phyloP scores from a whole-genome alignment of 2,797 vertebrate genomes.

The Oreortyx pictus region DNA sequence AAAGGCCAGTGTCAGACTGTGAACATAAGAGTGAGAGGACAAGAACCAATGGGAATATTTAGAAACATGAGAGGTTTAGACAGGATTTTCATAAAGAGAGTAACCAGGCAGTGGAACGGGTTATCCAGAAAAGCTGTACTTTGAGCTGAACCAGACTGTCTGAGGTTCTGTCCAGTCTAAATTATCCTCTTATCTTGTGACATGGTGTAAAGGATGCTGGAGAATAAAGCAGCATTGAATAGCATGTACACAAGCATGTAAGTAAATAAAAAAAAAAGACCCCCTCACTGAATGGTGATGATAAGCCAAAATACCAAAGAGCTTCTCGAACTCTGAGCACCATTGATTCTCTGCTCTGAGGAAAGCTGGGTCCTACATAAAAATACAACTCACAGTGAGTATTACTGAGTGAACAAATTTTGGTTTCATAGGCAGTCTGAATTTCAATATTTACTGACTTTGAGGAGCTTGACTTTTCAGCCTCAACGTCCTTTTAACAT shows the following conservation, averaged over 20 bases:
- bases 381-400: background rate
- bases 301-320: background rate
- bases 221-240: background rate
- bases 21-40: background rate
- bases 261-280: background rate
- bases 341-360: background rate
- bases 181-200: background rate
- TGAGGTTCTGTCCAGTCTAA: background rate
- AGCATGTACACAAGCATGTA: background rate
- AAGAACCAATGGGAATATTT: background rate
- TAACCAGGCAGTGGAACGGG: background rate
- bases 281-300: background rate
- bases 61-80: background rate
- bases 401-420: background rate
- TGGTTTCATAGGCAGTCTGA: background rate
- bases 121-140: background rate
- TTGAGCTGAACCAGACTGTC: background rate
- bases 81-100: background rate
- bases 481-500: slow-evolving; percentile 21
- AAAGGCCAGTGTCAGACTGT: background rate
- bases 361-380: background rate
- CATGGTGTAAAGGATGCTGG: background rate
- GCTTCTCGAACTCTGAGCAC: background rate
- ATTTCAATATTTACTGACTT: slow-evolving; percentile 1
- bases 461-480: background rate